phyloP scores from a whole-genome alignment of 2,888 invertebrate species.

The Punctoribates punctum region DNA sequence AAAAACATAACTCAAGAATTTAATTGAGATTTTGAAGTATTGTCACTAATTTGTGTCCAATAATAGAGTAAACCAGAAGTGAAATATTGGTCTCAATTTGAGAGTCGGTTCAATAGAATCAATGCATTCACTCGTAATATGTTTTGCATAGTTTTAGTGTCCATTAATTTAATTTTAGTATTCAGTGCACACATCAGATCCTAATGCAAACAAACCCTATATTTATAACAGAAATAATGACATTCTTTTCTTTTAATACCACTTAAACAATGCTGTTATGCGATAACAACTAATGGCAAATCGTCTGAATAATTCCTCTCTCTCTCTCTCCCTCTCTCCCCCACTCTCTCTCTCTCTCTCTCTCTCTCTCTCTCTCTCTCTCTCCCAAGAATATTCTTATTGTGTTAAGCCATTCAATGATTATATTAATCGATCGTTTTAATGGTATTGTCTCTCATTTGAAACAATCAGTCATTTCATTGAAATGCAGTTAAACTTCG shows the following conservation, averaged over 20 bases:
- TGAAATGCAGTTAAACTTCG: neutral
- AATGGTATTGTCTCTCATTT: neutral
- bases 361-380: conserved; percentile 5
- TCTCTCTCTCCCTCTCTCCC: neutral
- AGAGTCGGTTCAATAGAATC: neutral
- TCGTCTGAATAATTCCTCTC: neutral
- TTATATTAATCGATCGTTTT: neutral
- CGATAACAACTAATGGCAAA: neutral
- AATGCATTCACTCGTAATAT: neutral
- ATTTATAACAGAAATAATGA: conserved; percentile 22
- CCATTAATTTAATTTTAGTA: conserved; percentile 3
- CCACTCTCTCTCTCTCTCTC: neutral
- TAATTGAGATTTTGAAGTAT: too few species aligned
- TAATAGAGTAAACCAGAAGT: neutral
- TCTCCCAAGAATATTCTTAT: neutral
- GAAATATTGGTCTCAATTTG: neutral
- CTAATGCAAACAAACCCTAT: conserved; percentile 20
- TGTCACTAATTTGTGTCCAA: neutral
- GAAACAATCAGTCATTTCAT: neutral
- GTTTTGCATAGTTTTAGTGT: neutral
- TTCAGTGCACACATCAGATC: conserved; percentile 23
- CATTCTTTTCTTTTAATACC: conserved; percentile 11
- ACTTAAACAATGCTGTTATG: neutral
- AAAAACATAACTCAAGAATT: too few species aligned
- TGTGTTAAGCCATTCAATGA: too few species aligned